Conservation (phyloP, 2,113 vertebrate genomes). For the Microcebus lehilahytsara region DNA sequence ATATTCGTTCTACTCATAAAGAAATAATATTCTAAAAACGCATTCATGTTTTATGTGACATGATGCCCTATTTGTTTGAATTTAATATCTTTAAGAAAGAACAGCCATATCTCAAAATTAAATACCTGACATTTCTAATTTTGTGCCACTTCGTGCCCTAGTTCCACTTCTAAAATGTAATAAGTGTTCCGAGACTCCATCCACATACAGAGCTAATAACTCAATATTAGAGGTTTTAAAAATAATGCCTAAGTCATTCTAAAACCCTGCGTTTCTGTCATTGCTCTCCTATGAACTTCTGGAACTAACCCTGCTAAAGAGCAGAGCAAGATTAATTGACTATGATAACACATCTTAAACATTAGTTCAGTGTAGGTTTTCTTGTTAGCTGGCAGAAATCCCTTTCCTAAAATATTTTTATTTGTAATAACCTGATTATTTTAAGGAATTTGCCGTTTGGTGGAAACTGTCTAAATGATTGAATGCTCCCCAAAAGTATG, state of each 20-base stretch:
- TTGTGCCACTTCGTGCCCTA: neutral
- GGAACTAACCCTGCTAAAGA: neutral
- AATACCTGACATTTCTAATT: constrained; percentile 40
- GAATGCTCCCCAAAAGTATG: constrained; percentile 52
- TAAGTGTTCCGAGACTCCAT: neutral
- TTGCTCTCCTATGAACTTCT: constrained; percentile 42
- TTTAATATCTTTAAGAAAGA: constrained; percentile 19
- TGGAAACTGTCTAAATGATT: constrained; percentile 34
- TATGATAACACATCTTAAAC: neutral
- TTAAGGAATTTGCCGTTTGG: constrained; percentile 44
- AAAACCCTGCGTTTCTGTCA: constrained; percentile 32
- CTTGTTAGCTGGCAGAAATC: neutral
- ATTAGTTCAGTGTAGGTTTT: constrained; percentile 18
- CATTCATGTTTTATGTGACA: neutral
- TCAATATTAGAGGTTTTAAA: constrained; percentile 57
- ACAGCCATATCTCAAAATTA: neutral
- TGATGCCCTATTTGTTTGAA: neutral
- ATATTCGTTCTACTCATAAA: neutral
- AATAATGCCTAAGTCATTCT: neutral
- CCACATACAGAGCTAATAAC: neutral
- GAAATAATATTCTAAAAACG: constrained; percentile 8
- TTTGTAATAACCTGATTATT: constrained; percentile 54
- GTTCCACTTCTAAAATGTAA: neutral
- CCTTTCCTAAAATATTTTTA: constrained; percentile 49
- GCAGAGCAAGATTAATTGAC: neutral